Conservation (phyloP, 1,140 invertebrate genomes). For the Tetragonula clypearis region DNA sequence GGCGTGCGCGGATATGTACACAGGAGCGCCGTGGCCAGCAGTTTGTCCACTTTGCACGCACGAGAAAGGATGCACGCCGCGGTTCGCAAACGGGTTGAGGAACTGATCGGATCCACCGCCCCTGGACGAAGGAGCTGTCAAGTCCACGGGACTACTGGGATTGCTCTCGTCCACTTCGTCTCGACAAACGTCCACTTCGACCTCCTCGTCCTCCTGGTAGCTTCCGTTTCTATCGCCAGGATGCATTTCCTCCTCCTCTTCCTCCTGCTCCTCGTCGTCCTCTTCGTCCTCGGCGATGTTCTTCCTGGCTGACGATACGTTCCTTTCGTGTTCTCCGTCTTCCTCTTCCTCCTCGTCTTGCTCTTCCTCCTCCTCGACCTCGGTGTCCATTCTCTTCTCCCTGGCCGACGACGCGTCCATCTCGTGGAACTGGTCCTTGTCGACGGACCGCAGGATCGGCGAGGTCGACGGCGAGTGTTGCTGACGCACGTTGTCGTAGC, state of each 20-base stretch:
- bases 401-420: slow-evolving; percentile 34
- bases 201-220: slow-evolving; percentile 74
- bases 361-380: slow-evolving; percentile 69
- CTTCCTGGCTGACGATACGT: neutral
- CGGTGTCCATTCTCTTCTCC: slow-evolving; percentile 67
- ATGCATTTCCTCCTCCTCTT: slow-evolving; percentile 69
- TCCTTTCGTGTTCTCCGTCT: slow-evolving; percentile 47
- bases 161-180: slow-evolving; percentile 74
- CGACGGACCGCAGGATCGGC: slow-evolving; percentile 54
- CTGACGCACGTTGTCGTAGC: slow-evolving; percentile 72
- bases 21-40: slow-evolving; percentile 55
- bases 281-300: slow-evolving; percentile 63
- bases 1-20: slow-evolving; percentile 63
- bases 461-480: slow-evolving; percentile 57
- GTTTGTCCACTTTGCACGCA: slow-evolving; percentile 70
- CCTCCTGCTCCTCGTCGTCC: slow-evolving; percentile 66
- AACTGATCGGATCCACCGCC: slow-evolving; percentile 69
- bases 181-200: slow-evolving; percentile 77
- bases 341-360: slow-evolving; percentile 62
- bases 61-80: slow-evolving; percentile 69
- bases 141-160: slow-evolving; percentile 78
- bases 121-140: slow-evolving; percentile 76
- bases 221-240: slow-evolving; percentile 65
- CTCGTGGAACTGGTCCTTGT: slow-evolving; percentile 62
- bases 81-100: slow-evolving; percentile 70